Evolutionary conservation across 2,888 invertebrate species (phyloP).

Genomic region (Resseliella maxima): DNA sequence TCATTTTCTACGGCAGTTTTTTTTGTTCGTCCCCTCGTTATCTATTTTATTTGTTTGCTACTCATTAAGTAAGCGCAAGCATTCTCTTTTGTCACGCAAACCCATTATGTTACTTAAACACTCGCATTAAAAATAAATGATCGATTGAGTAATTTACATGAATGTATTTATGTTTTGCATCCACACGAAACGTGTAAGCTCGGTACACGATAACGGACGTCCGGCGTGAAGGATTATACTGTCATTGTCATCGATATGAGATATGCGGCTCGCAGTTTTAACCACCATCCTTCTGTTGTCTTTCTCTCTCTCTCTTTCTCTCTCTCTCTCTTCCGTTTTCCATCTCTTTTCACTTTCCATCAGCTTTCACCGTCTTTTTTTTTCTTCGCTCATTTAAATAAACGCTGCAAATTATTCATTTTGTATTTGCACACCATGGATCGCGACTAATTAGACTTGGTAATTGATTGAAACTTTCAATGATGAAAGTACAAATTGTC

Average conservation of each 20-base stretch:
- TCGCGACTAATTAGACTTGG: conserved; percentile 16
- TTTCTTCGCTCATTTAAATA: neutral
- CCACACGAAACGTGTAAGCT: neutral
- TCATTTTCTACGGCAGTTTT: neutral
- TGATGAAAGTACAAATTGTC: conserved; percentile 24
- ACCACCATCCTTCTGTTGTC: neutral
- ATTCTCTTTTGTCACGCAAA: conserved; percentile 44
- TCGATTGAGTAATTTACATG: conserved; percentile 53
- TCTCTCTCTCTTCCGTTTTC: neutral
- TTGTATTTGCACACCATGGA: neutral
- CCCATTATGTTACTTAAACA: conserved; percentile 30
- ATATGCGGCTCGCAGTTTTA: neutral
- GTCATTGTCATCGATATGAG: conserved; percentile 41
- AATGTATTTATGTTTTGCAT: conserved; percentile 35
- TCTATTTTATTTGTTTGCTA: conserved; percentile 53
- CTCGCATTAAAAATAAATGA: conserved; percentile 38
- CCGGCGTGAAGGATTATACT: conserved; percentile 33
- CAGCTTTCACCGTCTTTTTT: neutral
- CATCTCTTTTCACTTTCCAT: neutral
- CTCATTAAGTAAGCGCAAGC: conserved; percentile 49
- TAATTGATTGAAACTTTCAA: conserved; percentile 41
- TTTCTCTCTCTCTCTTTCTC: neutral
- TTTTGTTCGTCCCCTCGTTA: neutral
- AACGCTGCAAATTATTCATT: conserved; percentile 39
- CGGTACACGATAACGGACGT: conserved; percentile 11